phyloP scores from a whole-genome alignment of 2,888 invertebrate species.

The Onchidella celtica region DNA sequence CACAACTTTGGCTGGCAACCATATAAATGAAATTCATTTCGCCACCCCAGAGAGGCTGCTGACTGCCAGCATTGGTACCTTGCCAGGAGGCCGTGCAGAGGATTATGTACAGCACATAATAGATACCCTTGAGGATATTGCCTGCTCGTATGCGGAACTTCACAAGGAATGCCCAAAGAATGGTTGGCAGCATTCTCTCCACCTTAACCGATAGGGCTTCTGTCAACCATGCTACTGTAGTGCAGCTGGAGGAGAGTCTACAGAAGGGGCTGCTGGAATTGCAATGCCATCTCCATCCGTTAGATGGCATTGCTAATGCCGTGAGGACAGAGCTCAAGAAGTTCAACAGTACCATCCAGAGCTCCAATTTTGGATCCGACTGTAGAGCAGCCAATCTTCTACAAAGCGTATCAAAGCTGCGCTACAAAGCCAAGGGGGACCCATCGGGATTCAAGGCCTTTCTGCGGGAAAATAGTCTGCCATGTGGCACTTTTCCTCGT shows the following conservation, averaged over 20 bases:
- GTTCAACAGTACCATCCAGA: not conserved
- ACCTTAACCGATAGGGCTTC: constrained; percentile 27
- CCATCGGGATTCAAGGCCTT: not conserved
- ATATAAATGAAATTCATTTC: not conserved
- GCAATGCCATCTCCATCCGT: constrained; percentile 15
- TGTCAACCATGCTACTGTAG: not conserved
- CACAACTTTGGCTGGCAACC: not conserved
- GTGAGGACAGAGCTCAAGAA: not conserved
- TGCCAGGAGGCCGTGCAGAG: not conserved
- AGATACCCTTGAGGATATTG: not conserved
- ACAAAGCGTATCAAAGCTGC: not conserved
- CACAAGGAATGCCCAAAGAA: not conserved
- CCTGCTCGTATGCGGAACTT: not conserved
- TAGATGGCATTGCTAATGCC: constrained; percentile 25
- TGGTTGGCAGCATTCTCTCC: not conserved
- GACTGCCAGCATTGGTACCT: not conserved
- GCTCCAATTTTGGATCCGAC: not conserved
- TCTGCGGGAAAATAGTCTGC: not conserved
- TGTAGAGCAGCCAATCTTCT: not conserved
- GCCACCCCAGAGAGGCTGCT: not conserved
- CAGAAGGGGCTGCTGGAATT: not conserved
- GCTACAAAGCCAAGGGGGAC: constrained; percentile 4
- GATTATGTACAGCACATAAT: constrained; percentile 14
- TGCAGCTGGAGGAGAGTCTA: not conserved
- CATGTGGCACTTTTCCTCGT: not conserved